These are phyloP conservation scores for Heliothis subflexa DNA, from an alignment of 1,140 invertebrate genomes.

Conservation along the genomic window DNA sequence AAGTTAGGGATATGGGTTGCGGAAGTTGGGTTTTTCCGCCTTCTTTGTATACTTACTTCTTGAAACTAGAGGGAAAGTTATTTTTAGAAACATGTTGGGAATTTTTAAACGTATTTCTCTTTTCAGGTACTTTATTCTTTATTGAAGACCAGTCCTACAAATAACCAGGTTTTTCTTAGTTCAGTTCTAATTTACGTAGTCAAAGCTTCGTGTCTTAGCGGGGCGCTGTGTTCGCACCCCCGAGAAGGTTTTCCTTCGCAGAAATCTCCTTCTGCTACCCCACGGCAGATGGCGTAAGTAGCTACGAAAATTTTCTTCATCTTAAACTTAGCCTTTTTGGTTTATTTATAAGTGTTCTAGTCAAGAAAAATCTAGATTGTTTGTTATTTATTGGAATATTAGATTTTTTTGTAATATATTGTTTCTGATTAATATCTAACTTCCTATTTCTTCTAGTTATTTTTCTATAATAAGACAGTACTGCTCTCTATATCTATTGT, in stretches of 20 bases:
- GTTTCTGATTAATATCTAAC: too few relatives aligned
- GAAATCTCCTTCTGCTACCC: slow-evolving; percentile 69
- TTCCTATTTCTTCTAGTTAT: background rate
- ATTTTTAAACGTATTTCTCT: background rate
- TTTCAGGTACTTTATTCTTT: slow-evolving; percentile 14
- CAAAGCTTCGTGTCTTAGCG: slow-evolving; percentile 48
- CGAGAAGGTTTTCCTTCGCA: slow-evolving; percentile 4
- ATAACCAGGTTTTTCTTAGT: slow-evolving; percentile 2
- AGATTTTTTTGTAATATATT: too few relatives aligned
- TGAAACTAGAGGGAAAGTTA: slow-evolving; percentile 14
- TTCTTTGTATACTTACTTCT: slow-evolving; percentile 27
- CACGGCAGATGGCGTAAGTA: slow-evolving; percentile 77
- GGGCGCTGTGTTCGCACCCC: slow-evolving; percentile 29
- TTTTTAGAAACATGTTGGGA: background rate
- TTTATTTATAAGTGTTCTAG: too few relatives aligned
- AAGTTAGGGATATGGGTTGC: slow-evolving; percentile 52
- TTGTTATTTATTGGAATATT: too few relatives aligned
- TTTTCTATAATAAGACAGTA: background rate
- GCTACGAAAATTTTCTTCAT: background rate
- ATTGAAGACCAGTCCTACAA: background rate
- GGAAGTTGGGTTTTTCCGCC: slow-evolving; percentile 49
- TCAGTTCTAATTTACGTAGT: slow-evolving; percentile 10
- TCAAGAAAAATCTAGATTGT: too few relatives aligned
- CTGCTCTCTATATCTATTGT: background rate
- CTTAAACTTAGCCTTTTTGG: background rate